Evolutionary conservation across 2,797 vertebrate genomes (phyloP).

Genomic region (Enteromius fasciolatus): DNA sequence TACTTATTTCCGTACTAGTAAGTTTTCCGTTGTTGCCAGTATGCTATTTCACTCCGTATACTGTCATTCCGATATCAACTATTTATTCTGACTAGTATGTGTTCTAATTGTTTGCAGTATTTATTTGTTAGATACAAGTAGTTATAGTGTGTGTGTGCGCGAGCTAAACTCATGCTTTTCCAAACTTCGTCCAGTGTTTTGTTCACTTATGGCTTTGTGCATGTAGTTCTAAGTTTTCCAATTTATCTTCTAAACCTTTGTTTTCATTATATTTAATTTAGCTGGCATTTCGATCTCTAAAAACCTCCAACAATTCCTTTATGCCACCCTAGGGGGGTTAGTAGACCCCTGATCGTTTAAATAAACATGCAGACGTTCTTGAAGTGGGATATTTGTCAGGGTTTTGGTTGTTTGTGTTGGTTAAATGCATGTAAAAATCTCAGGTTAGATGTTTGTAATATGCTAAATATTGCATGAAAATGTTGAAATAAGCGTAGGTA

Average conservation of each 20-base stretch:
- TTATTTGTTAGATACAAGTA: not conserved
- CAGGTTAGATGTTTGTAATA: not conserved
- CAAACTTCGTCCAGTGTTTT: not conserved
- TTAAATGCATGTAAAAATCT: not conserved
- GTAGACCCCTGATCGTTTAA: not conserved
- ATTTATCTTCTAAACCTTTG: not conserved
- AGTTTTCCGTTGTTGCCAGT: not conserved
- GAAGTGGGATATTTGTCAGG: not conserved
- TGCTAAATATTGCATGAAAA: not conserved
- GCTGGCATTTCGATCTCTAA: not conserved
- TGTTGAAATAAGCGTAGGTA: not conserved
- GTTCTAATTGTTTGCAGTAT: not conserved
- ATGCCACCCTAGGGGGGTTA: not conserved
- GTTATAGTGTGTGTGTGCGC: not conserved
- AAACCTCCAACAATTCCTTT: not conserved
- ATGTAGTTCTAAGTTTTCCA: not conserved
- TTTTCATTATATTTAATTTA: not conserved
- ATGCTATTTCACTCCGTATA: not conserved
- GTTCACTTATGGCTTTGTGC: not conserved
- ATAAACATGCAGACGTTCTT: constrained; percentile 4
- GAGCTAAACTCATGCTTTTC: not conserved
- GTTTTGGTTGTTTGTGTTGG: not conserved
- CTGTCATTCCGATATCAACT: not conserved
- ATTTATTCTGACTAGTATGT: not conserved
- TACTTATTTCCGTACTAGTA: not conserved